Evolutionary conservation across 2,888 invertebrate species (phyloP).

Genomic region (Silvanus unidentatus): DNA sequence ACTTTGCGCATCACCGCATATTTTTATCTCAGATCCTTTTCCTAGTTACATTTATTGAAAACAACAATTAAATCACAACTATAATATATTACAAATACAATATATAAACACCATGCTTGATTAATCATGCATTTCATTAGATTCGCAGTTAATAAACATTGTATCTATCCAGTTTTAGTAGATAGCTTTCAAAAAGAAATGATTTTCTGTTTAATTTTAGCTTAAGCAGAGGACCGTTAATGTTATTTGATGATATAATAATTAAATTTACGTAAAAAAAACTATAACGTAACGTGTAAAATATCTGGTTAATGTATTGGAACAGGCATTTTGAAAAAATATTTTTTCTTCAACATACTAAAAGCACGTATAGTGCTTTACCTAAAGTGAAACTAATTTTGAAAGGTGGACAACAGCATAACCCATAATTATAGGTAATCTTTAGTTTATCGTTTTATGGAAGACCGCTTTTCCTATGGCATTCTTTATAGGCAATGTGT

Average conservation of each 20-base stretch:
- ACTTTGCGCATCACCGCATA: too few species aligned
- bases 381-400: conserved; percentile 42
- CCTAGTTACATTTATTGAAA: too few species aligned
- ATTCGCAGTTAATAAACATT: conserved; percentile 15
- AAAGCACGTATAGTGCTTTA: conserved; percentile 3
- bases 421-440: conserved; percentile 45
- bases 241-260: too few species aligned
- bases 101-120: conserved; percentile 20
- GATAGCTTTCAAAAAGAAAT: too few species aligned
- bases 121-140: conserved; percentile 16
- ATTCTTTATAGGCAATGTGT: conserved; percentile 32
- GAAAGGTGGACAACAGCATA: conserved; percentile 39
- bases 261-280: too few species aligned
- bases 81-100: too few species aligned
- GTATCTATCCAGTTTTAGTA: background rate
- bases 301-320: conserved; percentile 1
- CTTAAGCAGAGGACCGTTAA: background rate
- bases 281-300: background rate
- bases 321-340: background rate
- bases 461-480: conserved; percentile 34
- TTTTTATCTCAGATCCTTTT: too few species aligned
- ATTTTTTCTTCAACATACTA: too few species aligned
- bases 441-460: conserved; percentile 38
- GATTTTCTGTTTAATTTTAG: background rate
- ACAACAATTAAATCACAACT: too few species aligned